These are phyloP conservation scores for Leptobrachium ailaonicum DNA, from an alignment of 2,113 vertebrate genomes.

Conservation along the genomic window DNA sequence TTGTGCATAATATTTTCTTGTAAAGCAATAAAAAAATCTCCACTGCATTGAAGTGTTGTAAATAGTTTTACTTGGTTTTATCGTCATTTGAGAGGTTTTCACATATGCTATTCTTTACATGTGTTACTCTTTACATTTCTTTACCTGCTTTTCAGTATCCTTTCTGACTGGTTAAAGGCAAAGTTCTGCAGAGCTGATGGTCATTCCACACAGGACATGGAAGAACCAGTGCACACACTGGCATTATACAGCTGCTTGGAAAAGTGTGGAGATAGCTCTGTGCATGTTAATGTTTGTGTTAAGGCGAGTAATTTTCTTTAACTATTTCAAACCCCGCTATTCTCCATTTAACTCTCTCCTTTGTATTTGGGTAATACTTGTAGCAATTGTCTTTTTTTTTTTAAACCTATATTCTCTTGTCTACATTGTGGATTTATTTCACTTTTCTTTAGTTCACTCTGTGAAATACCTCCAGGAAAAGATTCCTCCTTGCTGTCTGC, in stretches of 20 bases:
- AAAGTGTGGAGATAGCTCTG: conserved; percentile 51
- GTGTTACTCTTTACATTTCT: background rate
- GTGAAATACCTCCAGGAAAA: too few species aligned
- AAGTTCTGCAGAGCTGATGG: conserved; percentile 69
- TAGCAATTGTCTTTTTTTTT: background rate
- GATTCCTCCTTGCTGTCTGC: too few species aligned
- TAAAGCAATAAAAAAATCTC: too few species aligned
- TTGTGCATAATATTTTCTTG: too few species aligned
- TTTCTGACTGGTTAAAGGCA: conserved; percentile 86
- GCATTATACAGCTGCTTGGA: conserved; percentile 63
- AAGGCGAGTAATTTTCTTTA: conserved; percentile 66
- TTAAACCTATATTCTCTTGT: background rate
- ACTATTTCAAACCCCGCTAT: too few species aligned
- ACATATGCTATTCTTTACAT: too few species aligned
- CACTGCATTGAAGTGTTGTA: too few species aligned
- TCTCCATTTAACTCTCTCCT: background rate
- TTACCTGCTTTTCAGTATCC: conserved; percentile 66
- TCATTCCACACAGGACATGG: conserved; percentile 1
- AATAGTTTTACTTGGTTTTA: too few species aligned
- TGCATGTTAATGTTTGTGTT: conserved; percentile 73
- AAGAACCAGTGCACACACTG: conserved; percentile 73
- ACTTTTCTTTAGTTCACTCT: background rate
- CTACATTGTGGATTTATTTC: background rate
- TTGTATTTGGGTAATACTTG: background rate
- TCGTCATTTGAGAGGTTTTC: too few species aligned